Evolutionary conservation across 2,113 vertebrate species (phyloP), one percentile per base, ranked within the genome.

Genomic region (Atractosteus spatula): DNA sequence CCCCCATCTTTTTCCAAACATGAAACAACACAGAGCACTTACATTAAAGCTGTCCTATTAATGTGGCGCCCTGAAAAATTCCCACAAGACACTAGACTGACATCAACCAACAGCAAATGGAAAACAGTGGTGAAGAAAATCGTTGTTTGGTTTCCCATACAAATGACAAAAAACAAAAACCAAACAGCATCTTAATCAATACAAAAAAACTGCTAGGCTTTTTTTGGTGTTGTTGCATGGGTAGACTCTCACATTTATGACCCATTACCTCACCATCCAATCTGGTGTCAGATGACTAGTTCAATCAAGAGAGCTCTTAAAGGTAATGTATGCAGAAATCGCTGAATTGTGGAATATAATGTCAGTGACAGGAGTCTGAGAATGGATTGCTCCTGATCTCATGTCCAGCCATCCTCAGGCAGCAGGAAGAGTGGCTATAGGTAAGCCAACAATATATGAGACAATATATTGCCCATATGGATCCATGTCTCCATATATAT

Each of bases 91-190:
- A 66, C 64, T 29, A 10, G 41, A 51, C 7, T 16, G 72, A n/a
- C 7, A 68, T 66, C 61, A 10, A 51, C 29, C 2, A 11, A 44
- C n/a, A 17, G 16, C 7, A 29, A 63, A 42, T 66, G 42, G 10
- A 66, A 41, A 6, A 7, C 17, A 29, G 62, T 1, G 47, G 56
- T 69, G 69, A 70, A 55, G 62, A 56, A 8, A 47, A 79, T 2
- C 29, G 29, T 29, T 29, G 29, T 29, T 29, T 29, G 29, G 29
- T 29, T 29, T 29, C 29, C 29, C 29, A 29, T 29, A 1, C 1
- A 29, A 29, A 29, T 29, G 29, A 29, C 14, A 74, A 54, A 71
- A 57, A 62, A 76, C 8, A 69, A n/a, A 69, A 66, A 74, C 51
- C 75, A 65, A 66, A 68, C 11, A 42, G 3, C 8, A 3, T 55